Evolutionary conservation across 2,797 vertebrate genomes (phyloP).

Genomic region (Sus cebifrons): DNA sequence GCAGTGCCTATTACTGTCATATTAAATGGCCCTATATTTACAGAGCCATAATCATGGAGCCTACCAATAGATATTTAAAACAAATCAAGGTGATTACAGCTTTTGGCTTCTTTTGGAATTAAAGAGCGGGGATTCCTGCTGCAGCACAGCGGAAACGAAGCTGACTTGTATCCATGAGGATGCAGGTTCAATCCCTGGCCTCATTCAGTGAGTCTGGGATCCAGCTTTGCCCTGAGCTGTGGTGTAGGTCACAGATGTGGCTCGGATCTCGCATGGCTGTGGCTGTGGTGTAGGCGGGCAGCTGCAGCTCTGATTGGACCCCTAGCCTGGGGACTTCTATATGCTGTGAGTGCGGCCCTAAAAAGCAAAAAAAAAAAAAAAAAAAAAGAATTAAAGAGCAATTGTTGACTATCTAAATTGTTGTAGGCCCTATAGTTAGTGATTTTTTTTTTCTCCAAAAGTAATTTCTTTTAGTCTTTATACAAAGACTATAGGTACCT

Average conservation of each 20-base stretch:
- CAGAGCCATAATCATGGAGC: not conserved
- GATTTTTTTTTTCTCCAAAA: not conserved
- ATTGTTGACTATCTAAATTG: not conserved
- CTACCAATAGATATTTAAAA: not conserved
- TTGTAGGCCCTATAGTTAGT: not conserved
- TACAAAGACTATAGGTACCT: not conserved
- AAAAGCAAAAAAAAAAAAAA: not conserved
- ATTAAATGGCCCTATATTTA: not conserved
- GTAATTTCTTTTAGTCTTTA: not conserved
- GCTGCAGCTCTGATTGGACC: no score
- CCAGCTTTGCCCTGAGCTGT: no score
- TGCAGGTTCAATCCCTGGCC: no score
- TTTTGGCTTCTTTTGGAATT: not conserved
- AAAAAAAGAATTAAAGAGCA: not conserved
- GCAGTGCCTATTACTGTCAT: not conserved
- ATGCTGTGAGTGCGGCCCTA: no score
- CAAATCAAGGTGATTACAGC: not conserved
- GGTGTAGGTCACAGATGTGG: no score
- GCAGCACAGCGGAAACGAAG: no score
- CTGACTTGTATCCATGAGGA: no score
- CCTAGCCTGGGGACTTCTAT: no score
- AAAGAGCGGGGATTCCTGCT: no score
- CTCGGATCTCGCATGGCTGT: no score
- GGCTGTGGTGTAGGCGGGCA: no score
- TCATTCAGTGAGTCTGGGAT: no score